Evolutionary conservation across 2,888 invertebrate genomes (phyloP), one percentile per base, ranked within the genome.

Genomic region (Torymus texanus): DNA sequence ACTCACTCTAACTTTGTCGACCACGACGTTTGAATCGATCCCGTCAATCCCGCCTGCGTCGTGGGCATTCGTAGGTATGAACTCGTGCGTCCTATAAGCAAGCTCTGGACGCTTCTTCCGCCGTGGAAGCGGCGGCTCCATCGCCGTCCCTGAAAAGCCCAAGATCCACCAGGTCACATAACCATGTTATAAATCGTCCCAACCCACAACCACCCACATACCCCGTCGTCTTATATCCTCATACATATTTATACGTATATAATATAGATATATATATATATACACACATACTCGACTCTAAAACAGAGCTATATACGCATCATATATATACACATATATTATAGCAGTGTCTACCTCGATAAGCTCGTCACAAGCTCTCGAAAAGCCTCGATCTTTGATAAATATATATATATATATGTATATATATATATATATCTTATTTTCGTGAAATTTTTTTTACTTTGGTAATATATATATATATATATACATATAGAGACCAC

Each of bases 31-130:
- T 89, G 92, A 90, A 87, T 93, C 93, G 85, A 92, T 92, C 85
- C 92, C 92, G 85, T 94, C 93, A 84, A 93, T 92, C 79, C 90
- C 90, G 55, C 91, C 91, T 56, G 92, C 92, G 55, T 88, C 88
- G 74, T 53, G 78, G 55, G 79, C 83, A 11, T 75, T 63, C 88
- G 92, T 90, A 85, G 91, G 91, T 85, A 96, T 94, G 87, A 96
- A 93, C 90, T 96, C 96, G 92, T 96, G 95, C 88, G 95, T 95
- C 91, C 95, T 94, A 93, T 96, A 96, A 86, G 96, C 96, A 88
- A 96, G 93, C 86, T 96, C 96, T 67, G 96, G 96, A 90, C 96
- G 96, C 92, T 96, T 96, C 93, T 96, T 96, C 90, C 96, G 94
- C 84, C 96, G 93, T 83, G 96, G 96, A 92, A 96, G 93, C 83